Conservation (phyloP, 2,888 invertebrate genomes). For the Lamproptera curius region DNA sequence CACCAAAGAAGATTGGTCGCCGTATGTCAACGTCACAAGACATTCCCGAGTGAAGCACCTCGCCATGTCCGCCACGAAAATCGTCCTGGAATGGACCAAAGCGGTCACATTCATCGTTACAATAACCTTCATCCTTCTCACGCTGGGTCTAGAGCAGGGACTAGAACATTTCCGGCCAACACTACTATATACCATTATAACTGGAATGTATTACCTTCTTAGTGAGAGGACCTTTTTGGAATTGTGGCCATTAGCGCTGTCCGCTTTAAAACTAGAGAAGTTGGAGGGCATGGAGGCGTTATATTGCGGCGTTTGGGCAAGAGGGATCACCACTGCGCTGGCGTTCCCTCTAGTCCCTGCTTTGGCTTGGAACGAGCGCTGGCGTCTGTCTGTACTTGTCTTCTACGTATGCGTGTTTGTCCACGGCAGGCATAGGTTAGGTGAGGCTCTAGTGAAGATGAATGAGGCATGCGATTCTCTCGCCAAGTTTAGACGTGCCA, state of each 20-base stretch:
- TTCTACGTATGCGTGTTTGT: conserved; percentile 83
- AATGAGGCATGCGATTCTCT: conserved; percentile 79
- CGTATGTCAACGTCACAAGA: conserved; percentile 85
- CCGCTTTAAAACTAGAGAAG: conserved; percentile 78
- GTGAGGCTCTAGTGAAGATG: conserved; percentile 75
- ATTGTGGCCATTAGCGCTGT: conserved; percentile 78
- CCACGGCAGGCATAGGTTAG: conserved; percentile 79
- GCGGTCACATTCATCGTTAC: conserved; percentile 88
- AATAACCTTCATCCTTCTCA: conserved; percentile 85
- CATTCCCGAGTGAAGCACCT: conserved; percentile 86
- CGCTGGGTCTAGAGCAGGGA: conserved; percentile 86
- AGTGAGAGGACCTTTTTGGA: conserved; percentile 86
- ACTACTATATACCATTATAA: conserved; percentile 80
- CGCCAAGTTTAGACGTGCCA: conserved; percentile 81
- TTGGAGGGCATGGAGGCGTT: conserved; percentile 85
- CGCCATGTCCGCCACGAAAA: conserved; percentile 89
- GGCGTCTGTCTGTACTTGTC: conserved; percentile 77
- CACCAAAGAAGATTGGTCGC: conserved; percentile 87
- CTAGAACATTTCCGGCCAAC: conserved; percentile 86
- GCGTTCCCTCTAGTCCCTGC: conserved; percentile 79
- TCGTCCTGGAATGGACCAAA: conserved; percentile 89
- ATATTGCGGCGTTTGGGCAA: conserved; percentile 82
- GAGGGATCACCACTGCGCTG: conserved; percentile 75
- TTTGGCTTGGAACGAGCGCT: conserved; percentile 74
- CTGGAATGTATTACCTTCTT: conserved; percentile 83